phyloP scores from a whole-genome alignment of 2,113 vertebrate genomes.

The Pantherophis guttatus region DNA sequence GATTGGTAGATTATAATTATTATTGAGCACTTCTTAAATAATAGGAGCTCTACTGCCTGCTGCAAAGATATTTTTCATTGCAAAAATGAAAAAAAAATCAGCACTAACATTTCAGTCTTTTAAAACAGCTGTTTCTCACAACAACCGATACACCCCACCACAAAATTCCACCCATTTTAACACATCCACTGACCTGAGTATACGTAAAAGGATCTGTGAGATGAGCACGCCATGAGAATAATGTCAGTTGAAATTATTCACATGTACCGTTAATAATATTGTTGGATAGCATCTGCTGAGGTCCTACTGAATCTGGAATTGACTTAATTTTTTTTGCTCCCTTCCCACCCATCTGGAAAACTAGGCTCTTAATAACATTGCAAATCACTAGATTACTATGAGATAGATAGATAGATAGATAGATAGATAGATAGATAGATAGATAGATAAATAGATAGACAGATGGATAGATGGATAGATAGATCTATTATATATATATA shows the following conservation, averaged over 20 bases:
- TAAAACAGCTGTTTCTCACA: neutral
- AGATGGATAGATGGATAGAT: too few relatives aligned
- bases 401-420: neutral
- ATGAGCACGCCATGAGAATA: neutral
- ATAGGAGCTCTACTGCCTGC: neutral
- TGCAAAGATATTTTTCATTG: neutral
- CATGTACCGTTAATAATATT: neutral
- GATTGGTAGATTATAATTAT: neutral
- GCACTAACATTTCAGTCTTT: neutral
- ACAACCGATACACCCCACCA: neutral
- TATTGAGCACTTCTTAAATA: neutral
- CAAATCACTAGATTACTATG: neutral
- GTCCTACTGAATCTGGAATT: neutral
- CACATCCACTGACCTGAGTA: neutral
- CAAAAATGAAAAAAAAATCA: neutral
- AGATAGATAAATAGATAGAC: neutral
- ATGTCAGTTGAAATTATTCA: neutral
- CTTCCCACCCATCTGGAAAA: neutral
- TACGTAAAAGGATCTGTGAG: neutral
- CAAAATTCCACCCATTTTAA: neutral
- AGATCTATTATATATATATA: too few relatives aligned
- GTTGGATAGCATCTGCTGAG: neutral
- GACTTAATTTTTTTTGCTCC: neutral
- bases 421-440: neutral
- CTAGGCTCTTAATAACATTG: neutral